Evolutionary conservation across 2,113 vertebrate species (phyloP).

Genomic region (Paracanthobrama guichenoti): DNA sequence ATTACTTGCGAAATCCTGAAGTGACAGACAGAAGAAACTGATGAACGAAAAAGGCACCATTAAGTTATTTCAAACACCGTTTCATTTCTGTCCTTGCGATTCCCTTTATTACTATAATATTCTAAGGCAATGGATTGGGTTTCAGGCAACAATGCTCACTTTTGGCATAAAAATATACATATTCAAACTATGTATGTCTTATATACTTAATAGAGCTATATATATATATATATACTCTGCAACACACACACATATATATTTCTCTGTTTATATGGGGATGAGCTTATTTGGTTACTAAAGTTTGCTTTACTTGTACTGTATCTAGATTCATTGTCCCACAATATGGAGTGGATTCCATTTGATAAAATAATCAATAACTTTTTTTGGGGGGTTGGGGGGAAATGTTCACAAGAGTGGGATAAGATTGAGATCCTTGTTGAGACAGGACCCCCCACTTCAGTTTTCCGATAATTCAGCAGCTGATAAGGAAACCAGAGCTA

Average conservation of each 20-base stretch:
- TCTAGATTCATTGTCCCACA: constrained; percentile 71
- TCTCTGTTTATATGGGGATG: constrained; percentile 64
- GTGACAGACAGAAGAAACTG: constrained; percentile 68
- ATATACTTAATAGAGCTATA: constrained; percentile 69
- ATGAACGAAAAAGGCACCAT: constrained; percentile 78
- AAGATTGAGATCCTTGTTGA: constrained; percentile 41
- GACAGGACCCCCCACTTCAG: constrained; percentile 55
- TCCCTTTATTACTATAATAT: constrained; percentile 72
- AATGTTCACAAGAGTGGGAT: constrained; percentile 4
- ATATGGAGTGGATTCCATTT: constrained; percentile 55
- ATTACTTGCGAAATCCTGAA: constrained; percentile 69
- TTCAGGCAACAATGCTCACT: constrained; percentile 73
- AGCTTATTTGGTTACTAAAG: constrained; percentile 76
- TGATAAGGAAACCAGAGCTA: constrained; percentile 62
- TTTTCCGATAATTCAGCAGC: constrained; percentile 60
- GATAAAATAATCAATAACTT: constrained; percentile 42
- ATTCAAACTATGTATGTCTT: constrained; percentile 70
- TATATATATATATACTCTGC: constrained; percentile 57
- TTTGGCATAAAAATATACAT: constrained; percentile 71
- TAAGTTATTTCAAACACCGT: constrained; percentile 55
- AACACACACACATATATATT: constrained; percentile 61
- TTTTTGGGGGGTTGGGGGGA: too few relatives aligned
- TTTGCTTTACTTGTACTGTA: constrained; percentile 66
- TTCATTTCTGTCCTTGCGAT: constrained; percentile 67
- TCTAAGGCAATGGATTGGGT: constrained; percentile 80